Conservation (phyloP, 2,797 vertebrate genomes). For the Coreius guichenoti region DNA sequence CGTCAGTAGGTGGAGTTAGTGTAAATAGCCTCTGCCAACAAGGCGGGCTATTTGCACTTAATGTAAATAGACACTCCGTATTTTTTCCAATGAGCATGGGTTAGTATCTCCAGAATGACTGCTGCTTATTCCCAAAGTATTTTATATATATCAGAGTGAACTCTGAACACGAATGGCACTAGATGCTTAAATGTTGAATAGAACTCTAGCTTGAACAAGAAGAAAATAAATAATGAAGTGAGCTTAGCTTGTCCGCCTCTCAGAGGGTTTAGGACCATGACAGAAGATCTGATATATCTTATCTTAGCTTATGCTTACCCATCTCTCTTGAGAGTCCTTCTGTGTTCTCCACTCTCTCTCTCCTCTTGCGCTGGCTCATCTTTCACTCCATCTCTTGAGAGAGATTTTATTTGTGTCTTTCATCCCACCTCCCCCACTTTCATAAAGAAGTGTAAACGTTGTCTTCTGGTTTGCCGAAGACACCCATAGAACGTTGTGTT, state of each 20-base stretch:
- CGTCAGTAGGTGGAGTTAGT: too few species aligned
- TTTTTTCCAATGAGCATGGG: neutral
- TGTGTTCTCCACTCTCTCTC: slow-evolving; percentile 41
- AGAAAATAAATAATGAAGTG: slow-evolving; percentile 44
- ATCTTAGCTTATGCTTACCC: slow-evolving; percentile 12
- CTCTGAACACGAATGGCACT: slow-evolving; percentile 12
- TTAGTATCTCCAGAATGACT: neutral
- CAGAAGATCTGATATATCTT: slow-evolving; percentile 45
- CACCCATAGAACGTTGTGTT: neutral
- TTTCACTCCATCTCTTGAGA: slow-evolving; percentile 45
- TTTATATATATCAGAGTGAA: neutral
- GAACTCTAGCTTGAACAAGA: slow-evolving; percentile 17
- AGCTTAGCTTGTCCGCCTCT: slow-evolving; percentile 35
- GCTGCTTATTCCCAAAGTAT: neutral
- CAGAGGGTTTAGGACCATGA: slow-evolving; percentile 37
- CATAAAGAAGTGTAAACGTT: slow-evolving; percentile 61
- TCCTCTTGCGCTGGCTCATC: slow-evolving; percentile 43
- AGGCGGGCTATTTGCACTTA: too few species aligned
- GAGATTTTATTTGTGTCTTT: slow-evolving; percentile 25
- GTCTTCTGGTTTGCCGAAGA: slow-evolving; percentile 44
- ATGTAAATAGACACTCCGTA: too few species aligned
- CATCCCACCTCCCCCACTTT: slow-evolving; percentile 9
- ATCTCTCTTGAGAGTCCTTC: slow-evolving; percentile 58
- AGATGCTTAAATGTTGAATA: slow-evolving; percentile 29
- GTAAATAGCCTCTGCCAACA: too few species aligned